Evolutionary conservation across 2,888 invertebrate species (phyloP), one percentile per base, ranked within the genome.

Genomic region (Microplitis manilae): DNA sequence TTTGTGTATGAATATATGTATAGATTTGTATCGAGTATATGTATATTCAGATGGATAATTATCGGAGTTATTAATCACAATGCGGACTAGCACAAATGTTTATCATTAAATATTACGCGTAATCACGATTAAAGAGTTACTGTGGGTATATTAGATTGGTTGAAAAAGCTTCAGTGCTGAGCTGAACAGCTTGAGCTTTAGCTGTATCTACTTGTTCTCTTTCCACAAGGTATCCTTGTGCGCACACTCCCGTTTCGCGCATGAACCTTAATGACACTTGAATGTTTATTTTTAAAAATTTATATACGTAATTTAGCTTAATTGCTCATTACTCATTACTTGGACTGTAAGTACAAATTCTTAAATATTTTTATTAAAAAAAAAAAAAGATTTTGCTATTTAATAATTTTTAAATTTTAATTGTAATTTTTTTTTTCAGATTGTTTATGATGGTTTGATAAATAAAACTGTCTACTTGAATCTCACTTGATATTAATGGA

Each of bases 201-300:
- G 50, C 50, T 50, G 50, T 50, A 50, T 50, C 50, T 13, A 50
- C 41, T 68, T 38, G 17, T 59, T 70, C 62, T 77, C 69, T n/a
- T 71, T 64, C 61, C 59, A 4, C 15, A 38, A 17, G 15, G 61
- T 17, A n/a, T 30, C 6, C 20, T 20, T 59, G n/a, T 71, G 77
- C 77, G 77, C 77, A 77, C 20, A 60, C 61, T 65, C 50, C 7
- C 50, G 50, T 9, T 50, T 50, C 30, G 74, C 77, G 77, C 77
- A 77, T 74, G 77, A 67, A 69, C 69, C 50, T 50, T 50, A 30
- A 67, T 62, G 38, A 67, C 20, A 30, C 20, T 17, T n/a, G n/a
- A 15, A 30, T 73, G 59, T 67, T 41, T 73, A 50, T 30, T 65
- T 73, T 30, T 13, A 50, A 73, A 73, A 73, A 73, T 65, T 65